These are phyloP conservation scores for Dallia pectoralis DNA, from an alignment of 2,797 vertebrate species.

Conservation along the genomic window DNA sequence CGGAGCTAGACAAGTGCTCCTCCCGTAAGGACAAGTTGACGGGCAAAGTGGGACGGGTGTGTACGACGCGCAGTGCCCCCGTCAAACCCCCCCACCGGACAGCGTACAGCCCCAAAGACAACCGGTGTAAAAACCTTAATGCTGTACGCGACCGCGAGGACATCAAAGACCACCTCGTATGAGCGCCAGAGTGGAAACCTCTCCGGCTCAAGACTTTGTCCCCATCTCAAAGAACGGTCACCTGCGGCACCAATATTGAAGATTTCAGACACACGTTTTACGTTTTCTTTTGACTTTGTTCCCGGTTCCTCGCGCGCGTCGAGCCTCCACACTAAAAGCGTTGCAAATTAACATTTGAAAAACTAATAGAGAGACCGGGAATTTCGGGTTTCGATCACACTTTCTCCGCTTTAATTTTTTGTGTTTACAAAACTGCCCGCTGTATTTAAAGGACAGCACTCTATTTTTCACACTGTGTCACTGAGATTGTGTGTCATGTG, in stretches of 20 bases:
- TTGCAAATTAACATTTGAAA: constrained; percentile 6
- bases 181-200: constrained; percentile 48
- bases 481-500: constrained; percentile 21
- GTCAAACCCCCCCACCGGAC: constrained; percentile 83
- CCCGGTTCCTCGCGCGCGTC: constrained; percentile 29
- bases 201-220: constrained; percentile 30
- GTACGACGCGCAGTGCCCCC: constrained; percentile 70
- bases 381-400: constrained; percentile 25
- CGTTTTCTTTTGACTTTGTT: constrained; percentile 45
- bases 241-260: constrained; percentile 62
- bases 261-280: constrained; percentile 53
- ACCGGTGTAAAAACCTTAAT: constrained; percentile 85
- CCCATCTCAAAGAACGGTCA: constrained; percentile 33
- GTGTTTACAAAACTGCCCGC: constrained; percentile 49
- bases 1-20: constrained; percentile 76
- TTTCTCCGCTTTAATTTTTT: constrained; percentile 24
- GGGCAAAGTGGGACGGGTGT: constrained; percentile 68
- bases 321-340: constrained; percentile 26
- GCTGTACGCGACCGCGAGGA: constrained; percentile 75
- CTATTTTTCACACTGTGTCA: constrained; percentile 22
- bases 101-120: constrained; percentile 85
- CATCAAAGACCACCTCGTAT: constrained; percentile 80
- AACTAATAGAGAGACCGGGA: neutral
- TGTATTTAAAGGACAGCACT: neutral
- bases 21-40: constrained; percentile 67